Evolutionary conservation across 2,797 vertebrate species (phyloP), one percentile per base, ranked within the genome.

Genomic region (Podarcis lilfordi): DNA sequence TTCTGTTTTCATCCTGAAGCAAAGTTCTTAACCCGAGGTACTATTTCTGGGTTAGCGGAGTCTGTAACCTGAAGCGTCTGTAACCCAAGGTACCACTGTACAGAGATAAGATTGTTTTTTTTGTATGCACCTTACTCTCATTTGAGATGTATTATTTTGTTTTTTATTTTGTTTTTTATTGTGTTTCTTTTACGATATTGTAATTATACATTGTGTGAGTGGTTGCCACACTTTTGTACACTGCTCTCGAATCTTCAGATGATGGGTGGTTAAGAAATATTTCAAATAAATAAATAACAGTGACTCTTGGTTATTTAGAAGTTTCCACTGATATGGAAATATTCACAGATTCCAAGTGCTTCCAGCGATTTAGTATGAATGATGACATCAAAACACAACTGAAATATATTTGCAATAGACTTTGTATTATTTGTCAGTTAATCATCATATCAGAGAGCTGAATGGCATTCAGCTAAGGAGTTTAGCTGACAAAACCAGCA

Each of bases 251-350:
- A 61, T 61, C 59, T 61, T 61, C 59, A 23, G 59, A 61, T 61
- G 59, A 61, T 19, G 59, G 59, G 59, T 61, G 21, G 19, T 61
- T 61, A 61, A 61, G 59, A 61, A 61, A 61, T 61, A 61, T 61
- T 19, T 61, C 19, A 61, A 61, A 61, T 23, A 61, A 61, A 61
- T 61, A 61, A 61, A 61, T 61, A 61, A 61, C 23, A 61, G 10
- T 35, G n/a, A 80, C 45, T 64, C 17, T 23, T 50, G 43, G 37
- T 78, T 75, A 87, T 92, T 82, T 69, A n/a, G 89, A 92, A 91
- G 35, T 37, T 23, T 86, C 68, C 2, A 0, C 0, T 66, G 50
- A 69, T 83, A 78, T 78, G 75, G 43, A 91, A 89, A 90, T 19
- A 5, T 40, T 10, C 86, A n/a, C 64, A 85, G 35, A 78, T 88